These are phyloP conservation scores for Pocillopora meandrina DNA, from an alignment of 92 coral and sea anemone genomes.

Conservation along the genomic window DNA sequence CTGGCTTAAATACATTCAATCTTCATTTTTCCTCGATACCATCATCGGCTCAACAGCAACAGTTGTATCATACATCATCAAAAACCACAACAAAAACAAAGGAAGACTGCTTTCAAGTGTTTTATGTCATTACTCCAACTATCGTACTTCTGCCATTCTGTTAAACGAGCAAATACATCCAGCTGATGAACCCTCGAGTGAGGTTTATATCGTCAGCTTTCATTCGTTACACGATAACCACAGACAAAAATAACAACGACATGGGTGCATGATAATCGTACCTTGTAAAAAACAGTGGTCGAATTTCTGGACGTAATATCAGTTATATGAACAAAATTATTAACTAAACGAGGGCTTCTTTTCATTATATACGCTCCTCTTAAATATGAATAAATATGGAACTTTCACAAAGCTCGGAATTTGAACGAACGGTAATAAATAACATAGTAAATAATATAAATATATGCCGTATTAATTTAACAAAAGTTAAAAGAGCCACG, in stretches of 20 bases:
- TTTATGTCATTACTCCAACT: not conserved
- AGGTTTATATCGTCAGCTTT: constrained; percentile 23
- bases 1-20: no score
- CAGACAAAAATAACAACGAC: not conserved
- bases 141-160: not conserved
- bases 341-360: not conserved
- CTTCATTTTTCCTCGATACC: no score
- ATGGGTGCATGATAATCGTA: not conserved
- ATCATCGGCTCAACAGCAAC: not conserved
- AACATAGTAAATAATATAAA: not conserved
- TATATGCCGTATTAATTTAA: not conserved
- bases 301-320: not conserved
- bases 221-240: constrained; percentile 20
- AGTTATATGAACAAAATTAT: not conserved
- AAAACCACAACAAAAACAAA: not conserved
- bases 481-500: no score
- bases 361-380: not conserved
- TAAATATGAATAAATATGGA: not conserved
- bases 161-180: constrained; percentile 6
- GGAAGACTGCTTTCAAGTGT: not conserved
- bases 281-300: no score
- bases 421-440: constrained; percentile 12
- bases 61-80: not conserved
- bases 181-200: constrained; percentile 19
- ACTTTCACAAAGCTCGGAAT: not conserved